Evolutionary conservation across 2,888 invertebrate species (phyloP).

Genomic region (Cybosia mesomella): DNA sequence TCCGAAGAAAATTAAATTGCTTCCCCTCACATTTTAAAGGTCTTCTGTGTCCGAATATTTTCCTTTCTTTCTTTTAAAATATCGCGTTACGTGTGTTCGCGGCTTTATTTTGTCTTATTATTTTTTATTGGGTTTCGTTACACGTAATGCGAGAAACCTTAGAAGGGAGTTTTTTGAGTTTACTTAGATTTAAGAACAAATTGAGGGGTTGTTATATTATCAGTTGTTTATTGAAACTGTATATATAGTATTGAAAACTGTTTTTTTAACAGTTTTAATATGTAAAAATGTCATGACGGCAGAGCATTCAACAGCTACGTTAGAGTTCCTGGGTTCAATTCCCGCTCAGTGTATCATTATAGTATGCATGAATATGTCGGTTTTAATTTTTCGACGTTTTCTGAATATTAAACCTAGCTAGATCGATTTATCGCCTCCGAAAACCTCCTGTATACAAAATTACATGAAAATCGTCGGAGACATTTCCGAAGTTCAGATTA

Average conservation of each 20-base stretch:
- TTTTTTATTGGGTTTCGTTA: slow-evolving; percentile 68
- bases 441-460: no score
- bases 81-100: slow-evolving; percentile 74
- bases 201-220: slow-evolving; percentile 25
- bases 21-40: slow-evolving; percentile 79
- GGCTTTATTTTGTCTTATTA: slow-evolving; percentile 75
- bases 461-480: no score
- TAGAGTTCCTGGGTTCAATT: neutral
- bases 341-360: neutral
- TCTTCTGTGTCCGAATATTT: slow-evolving; percentile 70
- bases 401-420: no score
- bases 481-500: no score
- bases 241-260: neutral
- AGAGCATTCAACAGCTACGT: no score
- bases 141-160: slow-evolving; percentile 73
- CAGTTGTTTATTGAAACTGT: slow-evolving; percentile 14
- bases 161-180: slow-evolving; percentile 46
- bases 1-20: slow-evolving; percentile 82
- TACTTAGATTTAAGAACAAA: slow-evolving; percentile 30
- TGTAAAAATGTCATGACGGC: no score
- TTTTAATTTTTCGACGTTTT: no score
- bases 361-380: no score
- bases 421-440: no score
- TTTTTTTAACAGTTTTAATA: neutral
- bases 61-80: slow-evolving; percentile 73